Evolutionary conservation across 2,888 invertebrate species (phyloP), one percentile per base, ranked within the genome.

Genomic region (Amiota minor): DNA sequence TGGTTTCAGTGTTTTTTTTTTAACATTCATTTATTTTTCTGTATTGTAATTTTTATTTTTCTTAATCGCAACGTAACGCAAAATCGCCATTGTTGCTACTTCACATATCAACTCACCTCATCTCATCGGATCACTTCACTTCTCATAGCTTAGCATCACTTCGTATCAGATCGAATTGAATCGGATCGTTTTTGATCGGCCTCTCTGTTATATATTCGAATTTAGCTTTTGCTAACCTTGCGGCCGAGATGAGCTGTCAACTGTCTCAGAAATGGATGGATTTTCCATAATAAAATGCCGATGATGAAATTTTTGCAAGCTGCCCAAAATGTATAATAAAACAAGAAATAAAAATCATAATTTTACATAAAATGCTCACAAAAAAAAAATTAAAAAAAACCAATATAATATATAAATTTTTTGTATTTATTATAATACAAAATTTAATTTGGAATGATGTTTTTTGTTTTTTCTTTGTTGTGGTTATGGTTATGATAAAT

Each of bases 221-320:
- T 18, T 16, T 59, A 9, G 4, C n/a, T 65, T 65, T 65, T 47
- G 65, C 46, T n/a, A 49, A 65, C 65, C 49, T 68, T 50, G 53
- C n/a, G 18, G 12, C 12, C 53, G 23, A 68, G 67, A 68, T 68
- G 67, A 68, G 67, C 53, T 68, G 67, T 68, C 67, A 53, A 53
- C 23, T 68, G 67, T 68, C 67, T 47, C 16, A 65, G 18, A 65
- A 65, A 68, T 68, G 67, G 35, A 35, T 35, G 35, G 67, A 53
- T 53, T 68, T 68, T 68, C 67, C 67, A 68, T 23, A 68, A 35
- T 8, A 59, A 11, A 18, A 59, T 59, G 45, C 12, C 62, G 62
- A 62, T 16, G 23, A n/a, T 18, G 23, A 35, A 35, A 11, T 35
- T 45, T 62, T 62, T 62, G 62, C 62, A 49, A 35, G 45, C 20